These are phyloP conservation scores for Diglossa cyanea DNA, from an alignment of 2,797 vertebrate genomes.

Conservation along the genomic window DNA sequence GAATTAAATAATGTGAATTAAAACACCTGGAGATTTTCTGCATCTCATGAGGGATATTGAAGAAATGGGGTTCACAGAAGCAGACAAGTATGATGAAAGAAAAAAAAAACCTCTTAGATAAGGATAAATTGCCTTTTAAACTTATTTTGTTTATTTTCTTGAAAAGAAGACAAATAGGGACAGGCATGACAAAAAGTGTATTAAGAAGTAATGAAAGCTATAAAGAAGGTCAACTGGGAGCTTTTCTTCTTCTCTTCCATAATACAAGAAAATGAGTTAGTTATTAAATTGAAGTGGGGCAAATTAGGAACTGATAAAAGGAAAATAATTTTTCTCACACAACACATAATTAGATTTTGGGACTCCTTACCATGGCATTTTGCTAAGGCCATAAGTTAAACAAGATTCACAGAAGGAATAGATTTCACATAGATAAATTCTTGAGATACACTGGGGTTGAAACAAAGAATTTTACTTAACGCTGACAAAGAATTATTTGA, in stretches of 20 bases:
- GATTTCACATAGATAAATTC: conserved; percentile 39
- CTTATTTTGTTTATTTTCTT: conserved; percentile 49
- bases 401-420: conserved; percentile 32
- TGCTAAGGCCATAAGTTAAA: conserved; percentile 47
- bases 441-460: neutral
- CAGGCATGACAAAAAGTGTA: conserved; percentile 35
- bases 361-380: conserved; percentile 20
- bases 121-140: conserved; percentile 25
- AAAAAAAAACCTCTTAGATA: neutral
- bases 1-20: neutral
- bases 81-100: neutral
- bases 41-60: neutral
- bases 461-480: conserved; percentile 39
- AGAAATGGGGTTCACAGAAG: neutral
- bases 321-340: conserved; percentile 66
- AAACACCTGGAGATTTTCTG: neutral
- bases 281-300: conserved; percentile 58
- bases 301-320: conserved; percentile 62
- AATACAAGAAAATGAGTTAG: conserved; percentile 50
- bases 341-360: conserved; percentile 57
- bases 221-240: conserved; percentile 59
- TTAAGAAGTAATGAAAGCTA: conserved; percentile 61
- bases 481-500: conserved; percentile 40
- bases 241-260: conserved; percentile 37
- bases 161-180: conserved; percentile 41